Evolutionary conservation across 2,113 vertebrate genomes (phyloP), one percentile per base, ranked within the genome.

Genomic region (Panthera leo): DNA sequence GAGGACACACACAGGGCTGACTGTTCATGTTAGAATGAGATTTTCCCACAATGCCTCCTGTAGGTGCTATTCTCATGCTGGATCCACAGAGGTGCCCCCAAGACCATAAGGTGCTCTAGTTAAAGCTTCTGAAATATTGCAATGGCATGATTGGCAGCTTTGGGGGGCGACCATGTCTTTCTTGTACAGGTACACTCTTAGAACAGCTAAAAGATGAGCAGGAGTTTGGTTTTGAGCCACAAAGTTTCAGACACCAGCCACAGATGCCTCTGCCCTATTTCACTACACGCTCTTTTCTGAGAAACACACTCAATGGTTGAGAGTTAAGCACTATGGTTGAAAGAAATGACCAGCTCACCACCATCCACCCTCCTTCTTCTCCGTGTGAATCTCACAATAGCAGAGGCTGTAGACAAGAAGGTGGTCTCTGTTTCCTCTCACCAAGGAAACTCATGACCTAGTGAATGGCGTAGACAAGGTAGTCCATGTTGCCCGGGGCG

Each of bases 301-400:
- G 75, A 48, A 76, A 76, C 39, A 76, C 42, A 76, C 8, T 76
- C 75, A 48, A 15, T 7, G 14, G 42, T 76, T 29, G 75, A 76
- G 42, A 9, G 7, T 75, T 48, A 76, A 48, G 25, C 29, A 48
- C 75, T 76, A 15, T 4, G 42, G 96, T 94, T 97, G 93, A 93
- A 98, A 97, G 92, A 78, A 89, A 92, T 4, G 2, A 48, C 79
- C 95, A 95, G 89, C 76, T 95, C 42, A 45, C 93, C 97, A 97
- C 92, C 61, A 73, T 8, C 92, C 85, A 63, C 94, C 76, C 88
- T 85, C 94, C 94, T 23, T 23, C 58, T 61, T 25, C 58, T 79
- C 82, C 8, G 9, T 45, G 15, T n/a, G 88, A 71, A 25, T 31
- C 88, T 89, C 2, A 27, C 82, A 91, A 25, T 14, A 55, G 85